phyloP scores from a whole-genome alignment of 2,888 invertebrate genomes.

The Thalpophila matura region DNA sequence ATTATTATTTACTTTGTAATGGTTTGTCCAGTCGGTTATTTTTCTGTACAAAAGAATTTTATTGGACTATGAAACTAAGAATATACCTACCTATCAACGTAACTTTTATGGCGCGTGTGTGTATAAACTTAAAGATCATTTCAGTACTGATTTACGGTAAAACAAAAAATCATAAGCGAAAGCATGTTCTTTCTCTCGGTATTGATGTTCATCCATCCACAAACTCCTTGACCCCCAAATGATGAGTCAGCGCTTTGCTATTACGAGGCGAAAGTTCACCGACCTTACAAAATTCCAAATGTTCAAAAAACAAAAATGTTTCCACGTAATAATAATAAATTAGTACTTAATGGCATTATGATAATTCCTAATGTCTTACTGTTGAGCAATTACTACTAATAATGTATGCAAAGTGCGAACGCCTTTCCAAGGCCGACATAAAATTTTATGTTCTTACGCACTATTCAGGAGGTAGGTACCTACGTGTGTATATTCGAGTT shows the following conservation, averaged over 20 bases:
- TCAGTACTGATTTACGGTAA: too few relatives aligned
- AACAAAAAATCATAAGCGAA: too few relatives aligned
- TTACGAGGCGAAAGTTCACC: conserved; percentile 8
- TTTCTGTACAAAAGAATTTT: too few relatives aligned
- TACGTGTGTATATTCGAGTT: neutral
- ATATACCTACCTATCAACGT: too few relatives aligned
- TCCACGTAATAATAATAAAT: conserved; percentile 41
- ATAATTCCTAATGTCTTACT: conserved; percentile 34
- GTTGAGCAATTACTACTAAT: conserved; percentile 18
- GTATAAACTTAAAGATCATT: too few relatives aligned
- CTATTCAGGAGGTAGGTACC: neutral
- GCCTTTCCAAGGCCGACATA: conserved; percentile 34
- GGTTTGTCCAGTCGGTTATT: too few relatives aligned
- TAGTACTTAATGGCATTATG: conserved; percentile 35
- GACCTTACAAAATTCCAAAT: conserved; percentile 6
- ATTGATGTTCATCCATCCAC: too few relatives aligned
- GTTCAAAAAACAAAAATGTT: conserved; percentile 22
- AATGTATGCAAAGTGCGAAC: conserved; percentile 40
- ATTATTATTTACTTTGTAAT: too few relatives aligned
- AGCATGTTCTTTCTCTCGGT: too few relatives aligned
- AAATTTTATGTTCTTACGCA: conserved; percentile 10
- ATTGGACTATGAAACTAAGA: too few relatives aligned
- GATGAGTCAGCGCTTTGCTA: neutral
- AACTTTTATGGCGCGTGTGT: too few relatives aligned
- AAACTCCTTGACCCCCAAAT: conserved; percentile 11